A percentile compares a stretch with the other conserved stretches of the same genome.
phyloP scores from a whole-genome alignment of 2,888 invertebrate species.

The Caenorhabditis sp. region DNA sequence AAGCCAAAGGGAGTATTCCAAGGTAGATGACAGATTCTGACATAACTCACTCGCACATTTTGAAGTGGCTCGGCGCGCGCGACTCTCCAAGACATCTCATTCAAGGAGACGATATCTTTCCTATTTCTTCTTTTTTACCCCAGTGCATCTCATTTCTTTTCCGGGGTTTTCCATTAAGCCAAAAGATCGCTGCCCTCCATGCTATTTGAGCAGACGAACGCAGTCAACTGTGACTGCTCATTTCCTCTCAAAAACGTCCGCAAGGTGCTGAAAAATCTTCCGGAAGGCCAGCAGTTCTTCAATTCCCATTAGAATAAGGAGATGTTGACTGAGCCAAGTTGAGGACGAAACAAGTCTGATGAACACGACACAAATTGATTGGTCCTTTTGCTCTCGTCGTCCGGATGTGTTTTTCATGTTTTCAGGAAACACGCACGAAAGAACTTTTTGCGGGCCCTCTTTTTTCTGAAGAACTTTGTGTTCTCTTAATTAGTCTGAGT shows the following conservation, averaged over 20 bases:
- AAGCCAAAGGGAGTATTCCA: conserved; percentile 20
- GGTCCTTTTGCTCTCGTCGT: conserved; percentile 31
- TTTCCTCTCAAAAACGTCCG: conserved; percentile 12
- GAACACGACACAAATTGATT: conserved; percentile 48
- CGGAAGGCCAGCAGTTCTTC: background rate
- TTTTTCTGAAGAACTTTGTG: conserved; percentile 12
- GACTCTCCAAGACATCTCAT: background rate
- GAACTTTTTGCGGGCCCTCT: conserved; percentile 34
- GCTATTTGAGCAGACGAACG: conserved; percentile 21
- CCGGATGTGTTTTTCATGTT: conserved; percentile 41
- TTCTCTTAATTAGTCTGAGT: conserved; percentile 35
- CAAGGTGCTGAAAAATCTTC: conserved; percentile 17
- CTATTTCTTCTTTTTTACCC: conserved; percentile 2
- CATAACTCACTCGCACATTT: conserved; percentile 34
- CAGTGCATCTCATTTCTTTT: conserved; percentile 17
- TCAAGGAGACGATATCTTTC: background rate
- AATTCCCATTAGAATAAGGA: conserved; percentile 19
- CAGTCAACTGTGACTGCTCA: conserved; percentile 50
- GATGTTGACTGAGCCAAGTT: background rate
- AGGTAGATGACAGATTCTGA: conserved; percentile 31
- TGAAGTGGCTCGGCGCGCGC: conserved; percentile 24
- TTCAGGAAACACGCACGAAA: conserved; percentile 39
- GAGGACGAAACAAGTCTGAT: conserved; percentile 25
- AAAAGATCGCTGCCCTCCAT: conserved; percentile 4
- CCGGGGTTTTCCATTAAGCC: background rate